Evolutionary conservation across 53 echinoderm and acorn worm genomes (phyloP).

Genomic region (Echinarachnius parma): DNA sequence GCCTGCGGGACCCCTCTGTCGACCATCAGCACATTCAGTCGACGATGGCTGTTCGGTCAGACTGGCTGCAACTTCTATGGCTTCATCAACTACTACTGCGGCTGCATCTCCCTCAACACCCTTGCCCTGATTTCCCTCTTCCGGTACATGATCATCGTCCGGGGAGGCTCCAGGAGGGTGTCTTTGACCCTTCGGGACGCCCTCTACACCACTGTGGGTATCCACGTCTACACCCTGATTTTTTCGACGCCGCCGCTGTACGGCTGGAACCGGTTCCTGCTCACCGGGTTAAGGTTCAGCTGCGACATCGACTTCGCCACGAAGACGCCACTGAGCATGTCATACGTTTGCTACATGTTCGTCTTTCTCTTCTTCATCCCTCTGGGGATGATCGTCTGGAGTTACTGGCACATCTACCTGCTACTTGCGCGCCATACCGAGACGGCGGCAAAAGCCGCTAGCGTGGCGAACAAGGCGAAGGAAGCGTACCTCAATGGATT

Average conservation of each 20-base stretch:
- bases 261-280: slow-evolving; percentile 64
- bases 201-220: slow-evolving; percentile 12
- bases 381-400: slow-evolving; percentile 37
- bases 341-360: slow-evolving; percentile 60
- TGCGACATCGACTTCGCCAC: slow-evolving; percentile 61
- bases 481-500: too few relatives aligned
- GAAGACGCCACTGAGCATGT: slow-evolving; percentile 50
- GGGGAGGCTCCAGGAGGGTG: neutral
- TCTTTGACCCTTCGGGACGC: neutral
- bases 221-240: slow-evolving; percentile 50
- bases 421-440: neutral
- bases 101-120: slow-evolving; percentile 62
- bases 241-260: slow-evolving; percentile 57
- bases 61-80: slow-evolving; percentile 56
- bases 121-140: slow-evolving; percentile 45
- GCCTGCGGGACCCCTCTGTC: slow-evolving; percentile 29
- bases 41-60: slow-evolving; percentile 58
- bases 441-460: too few relatives aligned
- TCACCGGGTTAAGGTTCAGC: slow-evolving; percentile 47
- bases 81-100: slow-evolving; percentile 69
- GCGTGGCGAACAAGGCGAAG: too few relatives aligned
- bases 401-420: slow-evolving; percentile 45
- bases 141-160: slow-evolving; percentile 41
- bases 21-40: slow-evolving; percentile 40
- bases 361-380: slow-evolving; percentile 48